Conservation (phyloP, 2,797 vertebrate species). For the Etheostoma nigrum region DNA sequence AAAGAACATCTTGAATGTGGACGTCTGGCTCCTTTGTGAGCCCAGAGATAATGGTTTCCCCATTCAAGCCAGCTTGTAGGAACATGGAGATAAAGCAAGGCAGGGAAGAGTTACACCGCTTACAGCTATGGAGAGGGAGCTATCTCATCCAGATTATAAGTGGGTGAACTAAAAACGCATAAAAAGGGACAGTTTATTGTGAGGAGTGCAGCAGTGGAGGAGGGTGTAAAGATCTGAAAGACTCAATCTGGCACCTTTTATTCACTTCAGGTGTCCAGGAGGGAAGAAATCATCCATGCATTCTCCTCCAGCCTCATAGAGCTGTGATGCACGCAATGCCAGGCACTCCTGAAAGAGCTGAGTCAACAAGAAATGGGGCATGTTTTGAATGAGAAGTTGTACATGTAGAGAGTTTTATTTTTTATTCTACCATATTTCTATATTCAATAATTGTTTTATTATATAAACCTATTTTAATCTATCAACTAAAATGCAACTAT, state of each 20-base stretch:
- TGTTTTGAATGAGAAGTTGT: not conserved
- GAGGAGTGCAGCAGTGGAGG: constrained; percentile 65
- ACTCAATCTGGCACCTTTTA: constrained; percentile 70
- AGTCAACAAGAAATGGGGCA: not conserved
- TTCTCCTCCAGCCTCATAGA: constrained; percentile 62
- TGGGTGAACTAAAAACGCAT: constrained; percentile 83
- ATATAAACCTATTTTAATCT: not conserved
- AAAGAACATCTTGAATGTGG: constrained; percentile 94
- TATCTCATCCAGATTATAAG: constrained; percentile 89
- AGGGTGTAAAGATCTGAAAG: constrained; percentile 75
- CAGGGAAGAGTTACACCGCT: constrained; percentile 90
- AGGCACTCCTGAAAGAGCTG: constrained; percentile 5
- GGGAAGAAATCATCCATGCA: constrained; percentile 63
- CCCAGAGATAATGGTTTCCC: constrained; percentile 94
- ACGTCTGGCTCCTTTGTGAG: constrained; percentile 94
- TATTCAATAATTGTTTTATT: not conserved
- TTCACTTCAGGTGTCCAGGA: constrained; percentile 73
- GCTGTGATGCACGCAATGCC: constrained; percentile 57
- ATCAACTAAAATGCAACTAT: not conserved
- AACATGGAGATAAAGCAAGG: constrained; percentile 96
- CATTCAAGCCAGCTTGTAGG: constrained; percentile 96
- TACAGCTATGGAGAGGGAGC: constrained; percentile 86
- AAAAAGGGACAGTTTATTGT: constrained; percentile 79
- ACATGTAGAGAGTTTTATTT: not conserved
- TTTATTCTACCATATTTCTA: not conserved